Evolutionary conservation across 2,113 vertebrate species (phyloP).

Genomic region (Geococcyx californianus): DNA sequence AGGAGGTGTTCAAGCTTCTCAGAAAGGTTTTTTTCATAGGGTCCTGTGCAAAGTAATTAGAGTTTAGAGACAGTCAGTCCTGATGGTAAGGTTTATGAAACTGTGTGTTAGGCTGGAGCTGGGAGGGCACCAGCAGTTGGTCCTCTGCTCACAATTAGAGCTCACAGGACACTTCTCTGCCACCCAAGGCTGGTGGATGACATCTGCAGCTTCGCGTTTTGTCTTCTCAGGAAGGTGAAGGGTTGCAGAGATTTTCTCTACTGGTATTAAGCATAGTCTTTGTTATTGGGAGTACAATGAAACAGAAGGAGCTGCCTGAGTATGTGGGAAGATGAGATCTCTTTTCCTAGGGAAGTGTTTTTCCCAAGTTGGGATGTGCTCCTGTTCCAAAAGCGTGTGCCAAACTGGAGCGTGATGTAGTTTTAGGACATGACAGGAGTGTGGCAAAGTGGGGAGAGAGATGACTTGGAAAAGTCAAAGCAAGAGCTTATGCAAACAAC

Average conservation of each 20-base stretch:
- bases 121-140: fast-evolving
- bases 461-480: neutral
- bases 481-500: neutral
- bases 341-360: neutral
- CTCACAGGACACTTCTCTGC: neutral
- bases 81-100: neutral
- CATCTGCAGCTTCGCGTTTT: fast-evolving
- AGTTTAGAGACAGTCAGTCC: neutral
- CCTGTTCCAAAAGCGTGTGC: neutral
- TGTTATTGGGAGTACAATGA: neutral
- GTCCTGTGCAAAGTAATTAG: neutral
- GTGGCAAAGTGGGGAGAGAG: neutral
- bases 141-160: neutral
- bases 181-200: neutral
- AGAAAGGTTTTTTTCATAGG: neutral
- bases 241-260: neutral
- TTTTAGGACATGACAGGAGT: neutral
- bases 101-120: neutral
- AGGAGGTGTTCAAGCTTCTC: neutral
- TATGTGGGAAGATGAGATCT: neutral
- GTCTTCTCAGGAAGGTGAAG: neutral
- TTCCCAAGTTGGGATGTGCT: neutral
- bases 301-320: neutral
- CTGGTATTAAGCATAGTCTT: neutral
- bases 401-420: neutral